Evolutionary conservation across 2,888 invertebrate species (phyloP).

Genomic region (Gortyna flavago): DNA sequence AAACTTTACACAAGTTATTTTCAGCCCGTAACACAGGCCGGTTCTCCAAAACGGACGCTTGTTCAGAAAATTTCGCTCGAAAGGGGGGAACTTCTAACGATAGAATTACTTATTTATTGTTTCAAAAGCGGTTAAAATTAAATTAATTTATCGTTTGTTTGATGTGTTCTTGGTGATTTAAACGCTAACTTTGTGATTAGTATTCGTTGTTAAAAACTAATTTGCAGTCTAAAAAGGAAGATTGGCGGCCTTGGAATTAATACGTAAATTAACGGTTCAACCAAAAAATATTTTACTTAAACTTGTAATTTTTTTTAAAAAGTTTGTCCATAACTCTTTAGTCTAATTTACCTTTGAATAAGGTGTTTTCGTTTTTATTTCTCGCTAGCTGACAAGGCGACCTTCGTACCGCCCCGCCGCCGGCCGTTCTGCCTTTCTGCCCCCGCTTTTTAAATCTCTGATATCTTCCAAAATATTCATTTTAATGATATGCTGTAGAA

Average conservation of each 20-base stretch:
- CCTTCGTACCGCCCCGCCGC: too few species aligned
- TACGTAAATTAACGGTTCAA: background rate
- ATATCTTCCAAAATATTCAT: too few species aligned
- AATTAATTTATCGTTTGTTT: slow-evolving; percentile 70
- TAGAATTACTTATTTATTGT: slow-evolving; percentile 82
- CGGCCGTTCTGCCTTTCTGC: too few species aligned
- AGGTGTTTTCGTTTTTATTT: background rate
- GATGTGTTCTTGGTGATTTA: slow-evolving; percentile 62
- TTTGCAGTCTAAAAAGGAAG: slow-evolving; percentile 21
- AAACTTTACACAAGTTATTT: slow-evolving; percentile 64
- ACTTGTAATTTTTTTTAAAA: background rate
- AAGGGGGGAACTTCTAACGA: slow-evolving; percentile 72
- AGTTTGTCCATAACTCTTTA: background rate
- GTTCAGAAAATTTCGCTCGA: slow-evolving; percentile 71
- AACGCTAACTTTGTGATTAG: slow-evolving; percentile 54
- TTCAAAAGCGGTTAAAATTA: slow-evolving; percentile 66
- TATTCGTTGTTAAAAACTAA: slow-evolving; percentile 35
- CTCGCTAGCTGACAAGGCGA: too few species aligned
- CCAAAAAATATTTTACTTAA: background rate
- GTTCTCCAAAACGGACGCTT: slow-evolving; percentile 49
- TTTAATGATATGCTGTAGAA: too few species aligned
- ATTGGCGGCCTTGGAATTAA: slow-evolving; percentile 3
- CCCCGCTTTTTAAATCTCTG: too few species aligned
- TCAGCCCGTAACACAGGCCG: slow-evolving; percentile 17
- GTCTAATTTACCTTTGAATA: background rate